phyloP scores from a whole-genome alignment of 2,113 vertebrate genomes.

The Cynocephalus volans region DNA sequence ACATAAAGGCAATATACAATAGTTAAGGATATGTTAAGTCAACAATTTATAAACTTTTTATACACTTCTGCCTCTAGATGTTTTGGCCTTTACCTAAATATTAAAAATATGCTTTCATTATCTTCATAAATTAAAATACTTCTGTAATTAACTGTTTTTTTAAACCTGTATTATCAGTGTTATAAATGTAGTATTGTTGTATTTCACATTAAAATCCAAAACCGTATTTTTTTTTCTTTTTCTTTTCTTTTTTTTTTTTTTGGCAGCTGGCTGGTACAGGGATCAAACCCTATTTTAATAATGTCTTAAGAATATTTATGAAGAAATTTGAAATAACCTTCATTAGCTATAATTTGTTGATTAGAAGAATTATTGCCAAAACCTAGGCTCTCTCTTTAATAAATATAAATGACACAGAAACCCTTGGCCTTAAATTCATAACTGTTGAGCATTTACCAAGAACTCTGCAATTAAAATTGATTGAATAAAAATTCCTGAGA shows the following conservation, averaged over 20 bases:
- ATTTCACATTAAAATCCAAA: background rate
- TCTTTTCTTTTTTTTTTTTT: too few species aligned
- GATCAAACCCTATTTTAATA: background rate
- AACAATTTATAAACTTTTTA: slow-evolving; percentile 29
- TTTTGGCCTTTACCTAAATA: background rate
- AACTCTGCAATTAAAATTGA: background rate
- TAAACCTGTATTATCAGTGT: background rate
- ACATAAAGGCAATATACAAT: background rate
- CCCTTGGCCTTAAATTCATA: background rate
- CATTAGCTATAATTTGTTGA: background rate
- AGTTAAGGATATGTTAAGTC: slow-evolving; percentile 5
- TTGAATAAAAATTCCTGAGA: background rate
- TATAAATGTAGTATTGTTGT: background rate
- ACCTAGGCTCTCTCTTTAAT: background rate
- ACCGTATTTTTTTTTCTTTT: background rate
- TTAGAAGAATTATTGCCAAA: background rate
- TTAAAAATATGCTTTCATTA: background rate
- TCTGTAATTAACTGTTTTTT: background rate
- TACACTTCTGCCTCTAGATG: background rate
- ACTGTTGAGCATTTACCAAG: background rate
- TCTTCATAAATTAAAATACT: slow-evolving; percentile 39
- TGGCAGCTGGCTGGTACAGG: too few species aligned
- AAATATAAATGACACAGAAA: background rate
- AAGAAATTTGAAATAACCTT: background rate
- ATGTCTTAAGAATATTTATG: background rate